Percentiles rank a stretch among this genome's conserved stretches.
These are phyloP conservation scores for Agrochola circellaris DNA, from an alignment of 2,888 invertebrate species.

Conservation along the genomic window DNA sequence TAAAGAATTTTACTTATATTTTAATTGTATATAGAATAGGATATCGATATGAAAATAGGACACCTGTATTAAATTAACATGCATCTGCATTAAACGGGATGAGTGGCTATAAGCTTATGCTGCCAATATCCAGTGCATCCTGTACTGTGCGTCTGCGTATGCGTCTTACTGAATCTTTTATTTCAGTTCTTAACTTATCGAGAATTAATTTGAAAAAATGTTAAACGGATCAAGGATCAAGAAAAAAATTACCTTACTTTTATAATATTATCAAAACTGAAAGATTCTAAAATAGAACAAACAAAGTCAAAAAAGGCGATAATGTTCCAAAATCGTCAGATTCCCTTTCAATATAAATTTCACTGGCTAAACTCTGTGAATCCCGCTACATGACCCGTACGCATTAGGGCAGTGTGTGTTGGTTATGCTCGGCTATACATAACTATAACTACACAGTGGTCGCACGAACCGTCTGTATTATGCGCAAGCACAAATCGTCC, in stretches of 20 bases:
- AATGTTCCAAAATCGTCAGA: conserved; percentile 88
- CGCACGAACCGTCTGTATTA: conserved; percentile 81
- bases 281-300: conserved; percentile 52
- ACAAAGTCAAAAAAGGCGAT: conserved; percentile 65
- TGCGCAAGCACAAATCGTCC: conserved; percentile 89
- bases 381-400: conserved; percentile 91
- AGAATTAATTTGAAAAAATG: background rate
- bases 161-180: background rate
- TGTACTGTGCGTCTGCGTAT: background rate
- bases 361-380: conserved; percentile 89
- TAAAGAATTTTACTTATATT: too few species aligned
- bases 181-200: background rate
- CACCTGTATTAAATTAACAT: background rate
- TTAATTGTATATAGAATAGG: background rate
- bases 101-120: background rate
- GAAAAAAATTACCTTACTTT: background rate
- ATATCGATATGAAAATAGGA: background rate
- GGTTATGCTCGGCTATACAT: conserved; percentile 83
- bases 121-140: background rate
- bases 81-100: background rate
- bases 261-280: conserved; percentile 29
- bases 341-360: conserved; percentile 90
- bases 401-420: conserved; percentile 91
- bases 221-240: background rate
- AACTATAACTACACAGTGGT: conserved; percentile 77